A percentile compares a stretch with the other conserved stretches of the same genome.
Evolutionary conservation across 2,797 vertebrate species (phyloP).

Genomic region (Alectoris magna): DNA sequence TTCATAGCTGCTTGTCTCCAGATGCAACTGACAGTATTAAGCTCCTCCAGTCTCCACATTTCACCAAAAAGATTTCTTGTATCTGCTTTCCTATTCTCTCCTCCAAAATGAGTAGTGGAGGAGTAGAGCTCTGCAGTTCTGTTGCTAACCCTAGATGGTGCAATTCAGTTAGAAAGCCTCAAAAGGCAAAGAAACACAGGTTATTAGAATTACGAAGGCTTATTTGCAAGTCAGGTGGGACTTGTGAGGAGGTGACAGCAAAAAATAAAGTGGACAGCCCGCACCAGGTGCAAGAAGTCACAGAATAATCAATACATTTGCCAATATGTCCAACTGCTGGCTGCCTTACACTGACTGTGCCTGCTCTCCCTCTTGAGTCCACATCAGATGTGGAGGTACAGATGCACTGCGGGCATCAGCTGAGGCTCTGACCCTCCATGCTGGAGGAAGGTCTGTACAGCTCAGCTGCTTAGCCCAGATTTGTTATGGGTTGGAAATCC

Average conservation of each 20-base stretch:
- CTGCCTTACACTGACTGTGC: neutral
- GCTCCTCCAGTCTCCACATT: neutral
- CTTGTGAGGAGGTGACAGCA: neutral
- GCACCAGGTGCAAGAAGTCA: neutral
- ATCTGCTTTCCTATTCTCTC: neutral
- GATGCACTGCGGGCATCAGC: neutral
- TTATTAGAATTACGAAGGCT: neutral
- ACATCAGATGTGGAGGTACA: accelerated
- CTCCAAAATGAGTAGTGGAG: neutral
- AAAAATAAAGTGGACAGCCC: neutral
- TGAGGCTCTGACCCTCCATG: neutral
- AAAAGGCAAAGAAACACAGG: neutral
- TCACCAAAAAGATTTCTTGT: neutral
- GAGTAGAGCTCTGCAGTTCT: neutral
- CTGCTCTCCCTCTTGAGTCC: neutral
- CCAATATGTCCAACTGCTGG: neutral
- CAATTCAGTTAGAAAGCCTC: constrained; percentile 7
- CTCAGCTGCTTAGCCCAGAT: neutral
- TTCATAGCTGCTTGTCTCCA: neutral
- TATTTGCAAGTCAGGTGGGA: neutral
- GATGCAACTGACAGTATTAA: neutral
- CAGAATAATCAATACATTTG: neutral
- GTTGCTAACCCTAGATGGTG: constrained; percentile 42
- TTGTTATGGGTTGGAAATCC: neutral
- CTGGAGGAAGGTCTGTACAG: neutral